Evolutionary conservation across 2,113 vertebrate genomes (phyloP).

Genomic region (Stercorarius parasiticus): DNA sequence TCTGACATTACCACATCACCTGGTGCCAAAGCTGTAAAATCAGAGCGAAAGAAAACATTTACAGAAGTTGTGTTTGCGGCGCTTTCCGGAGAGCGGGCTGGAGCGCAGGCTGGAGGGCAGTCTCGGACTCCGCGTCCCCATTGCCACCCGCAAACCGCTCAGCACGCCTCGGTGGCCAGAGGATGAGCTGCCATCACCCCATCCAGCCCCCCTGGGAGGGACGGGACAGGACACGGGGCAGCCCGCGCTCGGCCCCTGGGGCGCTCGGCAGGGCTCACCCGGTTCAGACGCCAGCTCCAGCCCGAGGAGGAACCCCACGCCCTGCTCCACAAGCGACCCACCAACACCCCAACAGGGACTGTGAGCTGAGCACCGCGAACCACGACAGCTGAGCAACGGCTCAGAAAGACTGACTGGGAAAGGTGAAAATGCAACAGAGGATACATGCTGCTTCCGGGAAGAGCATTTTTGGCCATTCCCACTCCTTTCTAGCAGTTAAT

Average conservation of each 20-base stretch:
- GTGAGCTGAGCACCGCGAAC: neutral
- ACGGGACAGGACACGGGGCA: no score
- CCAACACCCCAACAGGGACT: neutral
- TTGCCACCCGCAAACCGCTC: neutral
- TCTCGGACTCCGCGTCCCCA: rapidly evolving
- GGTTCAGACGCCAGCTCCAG: no score
- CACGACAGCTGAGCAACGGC: neutral
- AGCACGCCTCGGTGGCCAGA: rapidly evolving
- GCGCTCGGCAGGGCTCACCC: no score
- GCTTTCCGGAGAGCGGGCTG: neutral
- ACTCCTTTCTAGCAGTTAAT: neutral
- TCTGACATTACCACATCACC: neutral
- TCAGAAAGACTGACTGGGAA: neutral
- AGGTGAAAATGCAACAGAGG: neutral
- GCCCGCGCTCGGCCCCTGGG: no score
- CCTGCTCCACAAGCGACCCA: no score
- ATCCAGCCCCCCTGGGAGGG: neutral
- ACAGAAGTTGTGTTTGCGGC: neutral
- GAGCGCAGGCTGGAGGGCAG: neutral
- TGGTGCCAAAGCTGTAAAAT: neutral
- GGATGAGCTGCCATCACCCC: neutral
- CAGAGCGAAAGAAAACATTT: neutral
- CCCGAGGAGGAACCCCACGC: no score
- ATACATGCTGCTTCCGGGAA: neutral
- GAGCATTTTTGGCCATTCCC: neutral